These are phyloP conservation scores for Apis laboriosa DNA, from an alignment of 1,140 invertebrate species.

Conservation along the genomic window DNA sequence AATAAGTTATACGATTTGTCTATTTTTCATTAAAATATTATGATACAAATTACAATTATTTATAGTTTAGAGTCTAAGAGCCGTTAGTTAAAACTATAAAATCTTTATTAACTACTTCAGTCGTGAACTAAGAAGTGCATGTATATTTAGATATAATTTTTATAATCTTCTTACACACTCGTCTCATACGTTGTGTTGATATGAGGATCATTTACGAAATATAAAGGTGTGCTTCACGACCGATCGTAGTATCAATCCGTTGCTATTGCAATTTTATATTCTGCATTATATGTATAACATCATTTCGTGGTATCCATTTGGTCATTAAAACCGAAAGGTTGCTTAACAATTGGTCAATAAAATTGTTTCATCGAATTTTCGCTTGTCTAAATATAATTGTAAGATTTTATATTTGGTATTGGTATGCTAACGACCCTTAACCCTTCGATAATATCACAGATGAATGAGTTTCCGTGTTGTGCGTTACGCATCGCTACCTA, in stretches of 20 bases:
- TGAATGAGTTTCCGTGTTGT: slow-evolving; percentile 80
- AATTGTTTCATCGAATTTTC: slow-evolving; percentile 45
- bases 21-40: slow-evolving; percentile 74
- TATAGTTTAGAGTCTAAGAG: slow-evolving; percentile 74
- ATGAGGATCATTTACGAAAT: slow-evolving; percentile 35
- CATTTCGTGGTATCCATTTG: background rate
- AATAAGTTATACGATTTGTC: slow-evolving; percentile 75
- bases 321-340: slow-evolving; percentile 45
- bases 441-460: slow-evolving; percentile 80
- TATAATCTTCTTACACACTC: slow-evolving; percentile 67
- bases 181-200: slow-evolving; percentile 47
- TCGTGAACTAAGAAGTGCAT: slow-evolving; percentile 42
- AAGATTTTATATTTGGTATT: slow-evolving; percentile 59
- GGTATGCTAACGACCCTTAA: slow-evolving; percentile 75
- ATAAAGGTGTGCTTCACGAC: background rate
- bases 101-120: slow-evolving; percentile 61
- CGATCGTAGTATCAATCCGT: background rate
- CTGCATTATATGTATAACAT: background rate
- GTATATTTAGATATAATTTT: slow-evolving; percentile 43
- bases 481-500: slow-evolving; percentile 77
- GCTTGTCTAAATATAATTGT: slow-evolving; percentile 64
- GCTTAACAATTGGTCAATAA: slow-evolving; percentile 68
- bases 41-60: slow-evolving; percentile 77
- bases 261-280: background rate
- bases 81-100: slow-evolving; percentile 70